These are phyloP conservation scores for Acropora tenuis DNA, from an alignment of 64 coral and sea anemone genomes.

Conservation along the genomic window DNA sequence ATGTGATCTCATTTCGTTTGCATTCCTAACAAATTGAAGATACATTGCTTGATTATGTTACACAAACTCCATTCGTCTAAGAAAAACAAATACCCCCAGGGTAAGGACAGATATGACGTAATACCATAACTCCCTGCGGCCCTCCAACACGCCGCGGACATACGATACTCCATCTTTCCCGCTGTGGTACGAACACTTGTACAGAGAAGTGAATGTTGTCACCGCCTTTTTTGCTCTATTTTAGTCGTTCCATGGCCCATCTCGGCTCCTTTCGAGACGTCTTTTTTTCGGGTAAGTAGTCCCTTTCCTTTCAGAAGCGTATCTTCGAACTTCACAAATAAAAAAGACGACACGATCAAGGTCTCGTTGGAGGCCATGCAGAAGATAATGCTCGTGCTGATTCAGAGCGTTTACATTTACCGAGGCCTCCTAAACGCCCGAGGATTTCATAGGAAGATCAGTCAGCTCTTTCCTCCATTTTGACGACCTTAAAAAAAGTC, in stretches of 20 bases:
- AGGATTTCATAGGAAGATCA: background rate
- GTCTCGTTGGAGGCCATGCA: background rate
- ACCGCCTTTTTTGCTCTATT: background rate
- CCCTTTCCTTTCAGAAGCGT: background rate
- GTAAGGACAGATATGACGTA: background rate
- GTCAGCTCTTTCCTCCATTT: background rate
- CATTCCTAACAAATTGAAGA: no score
- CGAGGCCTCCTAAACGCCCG: background rate
- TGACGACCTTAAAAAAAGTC: background rate
- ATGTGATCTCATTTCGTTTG: no score
- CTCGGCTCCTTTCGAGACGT: background rate
- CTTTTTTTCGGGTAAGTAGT: background rate
- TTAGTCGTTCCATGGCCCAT: background rate
- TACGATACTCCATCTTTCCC: background rate
- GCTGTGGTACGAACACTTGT: background rate
- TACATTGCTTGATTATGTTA: background rate
- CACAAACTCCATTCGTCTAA: background rate
- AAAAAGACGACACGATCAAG: background rate
- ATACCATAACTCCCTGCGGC: background rate
- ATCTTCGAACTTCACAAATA: background rate
- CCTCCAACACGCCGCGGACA: background rate
- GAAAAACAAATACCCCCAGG: background rate
- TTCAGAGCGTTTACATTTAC: background rate
- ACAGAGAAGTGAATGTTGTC: background rate
- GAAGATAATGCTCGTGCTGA: background rate